phyloP scores from a whole-genome alignment of 2,888 invertebrate genomes.

The Cephonodes hylas region DNA sequence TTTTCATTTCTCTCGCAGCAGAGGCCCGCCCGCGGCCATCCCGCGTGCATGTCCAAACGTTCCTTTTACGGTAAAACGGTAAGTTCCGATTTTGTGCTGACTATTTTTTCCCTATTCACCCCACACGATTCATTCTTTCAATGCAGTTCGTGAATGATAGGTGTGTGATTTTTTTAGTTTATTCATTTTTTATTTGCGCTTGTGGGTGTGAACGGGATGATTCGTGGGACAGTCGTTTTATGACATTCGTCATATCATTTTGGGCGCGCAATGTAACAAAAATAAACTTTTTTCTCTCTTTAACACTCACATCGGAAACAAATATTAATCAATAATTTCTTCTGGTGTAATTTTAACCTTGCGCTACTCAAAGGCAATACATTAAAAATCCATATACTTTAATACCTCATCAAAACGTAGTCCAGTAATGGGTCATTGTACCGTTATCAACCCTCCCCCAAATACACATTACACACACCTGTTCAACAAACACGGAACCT shows the following conservation, averaged over 20 bases:
- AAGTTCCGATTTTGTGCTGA: not conserved
- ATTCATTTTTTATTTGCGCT: not conserved
- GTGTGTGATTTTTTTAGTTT: not conserved
- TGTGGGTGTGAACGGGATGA: not conserved
- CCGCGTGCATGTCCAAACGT: not conserved
- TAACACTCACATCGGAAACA: too few species aligned
- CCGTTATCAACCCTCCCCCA: not conserved
- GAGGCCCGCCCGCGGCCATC: not conserved
- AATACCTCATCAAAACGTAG: not conserved
- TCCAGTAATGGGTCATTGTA: not conserved
- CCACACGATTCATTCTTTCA: not conserved
- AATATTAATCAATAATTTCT: too few species aligned
- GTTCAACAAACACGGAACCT: not conserved
- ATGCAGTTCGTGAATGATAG: not conserved
- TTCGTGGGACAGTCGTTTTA: too few species aligned
- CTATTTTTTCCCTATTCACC: not conserved
- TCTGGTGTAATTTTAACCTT: too few species aligned
- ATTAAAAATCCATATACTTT: not conserved
- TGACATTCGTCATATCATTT: too few species aligned
- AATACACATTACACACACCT: not conserved
- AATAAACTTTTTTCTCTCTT: too few species aligned
- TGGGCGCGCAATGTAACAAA: too few species aligned
- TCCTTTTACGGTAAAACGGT: not conserved
- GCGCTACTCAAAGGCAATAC: too few species aligned
- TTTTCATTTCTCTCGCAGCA: not conserved